phyloP scores from a whole-genome alignment of 2,113 vertebrate genomes.

The Crypturellus undulatus region DNA sequence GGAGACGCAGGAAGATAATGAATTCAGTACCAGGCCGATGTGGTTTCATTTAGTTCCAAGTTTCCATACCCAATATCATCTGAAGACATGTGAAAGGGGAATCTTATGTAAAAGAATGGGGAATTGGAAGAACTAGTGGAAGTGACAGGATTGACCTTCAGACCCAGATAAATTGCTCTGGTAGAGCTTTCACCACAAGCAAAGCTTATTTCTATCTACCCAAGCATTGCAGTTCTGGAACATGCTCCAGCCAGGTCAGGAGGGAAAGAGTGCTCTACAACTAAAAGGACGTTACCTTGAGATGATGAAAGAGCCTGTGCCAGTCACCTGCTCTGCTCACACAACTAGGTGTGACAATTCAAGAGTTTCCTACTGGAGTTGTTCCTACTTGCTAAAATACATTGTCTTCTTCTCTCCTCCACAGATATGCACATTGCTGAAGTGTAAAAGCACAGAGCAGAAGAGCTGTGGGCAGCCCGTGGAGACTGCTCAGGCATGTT shows the following conservation, averaged over 20 bases:
- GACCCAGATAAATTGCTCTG: neutral
- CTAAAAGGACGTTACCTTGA: neutral
- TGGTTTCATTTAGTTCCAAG: no score
- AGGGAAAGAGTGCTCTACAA: neutral
- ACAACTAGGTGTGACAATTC: neutral
- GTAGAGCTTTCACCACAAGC: neutral
- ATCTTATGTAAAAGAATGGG: neutral
- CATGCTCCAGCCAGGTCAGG: neutral
- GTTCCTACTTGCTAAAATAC: neutral
- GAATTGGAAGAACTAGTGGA: neutral
- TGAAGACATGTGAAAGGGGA: neutral
- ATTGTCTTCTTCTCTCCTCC: neutral
- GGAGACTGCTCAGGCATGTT: constrained; percentile 72
- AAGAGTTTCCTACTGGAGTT: neutral
- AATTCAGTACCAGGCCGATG: neutral
- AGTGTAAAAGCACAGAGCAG: constrained; percentile 57
- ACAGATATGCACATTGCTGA: constrained; percentile 78
- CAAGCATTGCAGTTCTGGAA: neutral
- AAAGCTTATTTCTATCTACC: neutral
- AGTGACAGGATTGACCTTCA: neutral
- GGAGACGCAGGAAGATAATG: neutral
- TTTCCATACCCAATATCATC: neutral
- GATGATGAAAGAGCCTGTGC: neutral
- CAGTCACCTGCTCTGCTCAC: neutral
- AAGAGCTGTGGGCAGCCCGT: constrained; percentile 55